phyloP scores from a whole-genome alignment of 2,113 vertebrate genomes.

The Notarius quadriscutis region DNA sequence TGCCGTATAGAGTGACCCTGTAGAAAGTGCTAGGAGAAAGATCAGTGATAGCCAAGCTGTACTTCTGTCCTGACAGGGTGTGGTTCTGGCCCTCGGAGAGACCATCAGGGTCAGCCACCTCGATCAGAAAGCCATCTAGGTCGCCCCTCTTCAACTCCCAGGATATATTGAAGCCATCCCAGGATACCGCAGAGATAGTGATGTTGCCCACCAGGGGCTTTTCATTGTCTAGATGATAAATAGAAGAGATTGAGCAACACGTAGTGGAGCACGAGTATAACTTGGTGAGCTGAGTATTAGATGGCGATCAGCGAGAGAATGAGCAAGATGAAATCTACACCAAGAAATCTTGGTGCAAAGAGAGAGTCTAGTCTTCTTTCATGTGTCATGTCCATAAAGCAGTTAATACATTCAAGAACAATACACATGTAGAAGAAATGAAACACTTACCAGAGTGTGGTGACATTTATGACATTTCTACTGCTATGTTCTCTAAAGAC shows the following conservation, averaged over 20 bases:
- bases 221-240: constrained; percentile 81
- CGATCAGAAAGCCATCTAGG: constrained; percentile 84
- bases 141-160: constrained; percentile 80
- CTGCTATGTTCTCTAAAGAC: background rate
- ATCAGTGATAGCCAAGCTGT: constrained; percentile 72
- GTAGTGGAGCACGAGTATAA: background rate
- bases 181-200: constrained; percentile 77
- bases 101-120: constrained; percentile 78
- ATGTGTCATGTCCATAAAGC: background rate
- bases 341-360: background rate
- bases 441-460: constrained; percentile 1
- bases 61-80: constrained; percentile 74
- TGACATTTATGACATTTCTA: background rate
- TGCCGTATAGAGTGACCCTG: constrained; percentile 76
- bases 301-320: background rate
- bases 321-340: background rate
- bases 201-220: constrained; percentile 81
- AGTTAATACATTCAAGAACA: background rate
- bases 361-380: constrained; percentile 1
- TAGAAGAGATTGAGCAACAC: constrained; percentile 62
- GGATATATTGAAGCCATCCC: constrained; percentile 87
- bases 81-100: constrained; percentile 68
- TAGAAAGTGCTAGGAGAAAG: constrained; percentile 83
- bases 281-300: background rate
- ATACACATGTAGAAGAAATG: background rate